Conservation (phyloP, 2,888 invertebrate species). For the Thereva unica region DNA sequence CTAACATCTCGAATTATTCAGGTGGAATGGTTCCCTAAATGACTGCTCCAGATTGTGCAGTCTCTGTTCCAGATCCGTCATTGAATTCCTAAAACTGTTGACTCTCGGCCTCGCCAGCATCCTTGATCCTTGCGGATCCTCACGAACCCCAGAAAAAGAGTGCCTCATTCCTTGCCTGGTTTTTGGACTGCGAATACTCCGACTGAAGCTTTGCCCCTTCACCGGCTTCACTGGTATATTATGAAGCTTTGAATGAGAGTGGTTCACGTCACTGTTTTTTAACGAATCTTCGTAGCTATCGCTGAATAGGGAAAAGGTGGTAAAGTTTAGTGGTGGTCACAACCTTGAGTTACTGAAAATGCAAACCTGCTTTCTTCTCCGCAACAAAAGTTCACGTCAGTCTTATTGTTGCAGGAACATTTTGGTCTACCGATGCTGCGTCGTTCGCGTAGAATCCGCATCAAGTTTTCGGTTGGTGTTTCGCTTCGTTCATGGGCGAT, state of each 20-base stretch:
- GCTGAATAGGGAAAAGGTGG: slow-evolving; percentile 51
- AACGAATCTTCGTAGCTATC: slow-evolving; percentile 83
- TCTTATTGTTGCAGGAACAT: slow-evolving; percentile 37
- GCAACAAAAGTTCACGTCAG: slow-evolving; percentile 33
- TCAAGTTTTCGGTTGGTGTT: slow-evolving; percentile 40
- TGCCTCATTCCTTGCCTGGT: slow-evolving; percentile 49
- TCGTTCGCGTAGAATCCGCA: slow-evolving; percentile 38
- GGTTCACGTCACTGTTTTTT: slow-evolving; percentile 59
- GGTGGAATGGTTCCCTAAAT: slow-evolving; percentile 49
- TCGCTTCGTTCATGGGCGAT: slow-evolving; percentile 49
- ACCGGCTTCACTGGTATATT: slow-evolving; percentile 43
- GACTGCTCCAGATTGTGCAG: slow-evolving; percentile 57
- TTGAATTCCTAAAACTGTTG: slow-evolving; percentile 55
- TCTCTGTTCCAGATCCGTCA: slow-evolving; percentile 57
- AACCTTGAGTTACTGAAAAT: neutral
- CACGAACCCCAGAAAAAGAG: slow-evolving; percentile 58
- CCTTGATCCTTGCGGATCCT: slow-evolving; percentile 55
- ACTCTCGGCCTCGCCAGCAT: slow-evolving; percentile 53
- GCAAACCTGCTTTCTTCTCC: slow-evolving; percentile 42
- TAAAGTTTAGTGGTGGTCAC: neutral
- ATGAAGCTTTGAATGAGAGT: slow-evolving; percentile 44
- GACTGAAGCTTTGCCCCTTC: slow-evolving; percentile 40
- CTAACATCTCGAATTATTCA: slow-evolving; percentile 51
- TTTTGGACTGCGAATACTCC: slow-evolving; percentile 41
- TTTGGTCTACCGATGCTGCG: slow-evolving; percentile 27